These are phyloP conservation scores for Mohoua ochrocephala DNA, from an alignment of 2,113 vertebrate genomes.

Conservation along the genomic window DNA sequence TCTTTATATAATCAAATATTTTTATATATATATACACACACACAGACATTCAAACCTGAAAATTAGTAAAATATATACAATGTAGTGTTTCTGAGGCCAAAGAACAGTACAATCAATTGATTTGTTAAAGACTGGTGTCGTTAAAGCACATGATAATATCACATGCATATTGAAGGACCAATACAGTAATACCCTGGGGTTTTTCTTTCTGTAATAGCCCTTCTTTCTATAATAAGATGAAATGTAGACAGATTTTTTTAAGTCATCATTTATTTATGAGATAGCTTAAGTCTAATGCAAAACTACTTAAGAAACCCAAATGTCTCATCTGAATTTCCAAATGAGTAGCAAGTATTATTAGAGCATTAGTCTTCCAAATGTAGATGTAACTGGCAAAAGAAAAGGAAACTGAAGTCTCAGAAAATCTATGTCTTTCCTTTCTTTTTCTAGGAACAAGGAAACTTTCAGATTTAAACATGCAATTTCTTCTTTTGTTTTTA, in stretches of 20 bases:
- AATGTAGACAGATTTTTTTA: conserved; percentile 44
- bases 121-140: not conserved
- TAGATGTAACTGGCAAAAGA: not conserved
- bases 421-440: not conserved
- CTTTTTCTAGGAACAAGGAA: not conserved
- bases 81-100: not conserved
- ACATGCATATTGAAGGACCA: not conserved
- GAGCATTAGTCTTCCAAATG: conserved; percentile 53
- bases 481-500: not conserved
- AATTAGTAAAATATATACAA: not conserved
- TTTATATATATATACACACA: not conserved
- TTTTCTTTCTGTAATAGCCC: conserved; percentile 23
- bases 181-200: not conserved
- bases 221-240: conserved; percentile 39
- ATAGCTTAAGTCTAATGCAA: conserved; percentile 54
- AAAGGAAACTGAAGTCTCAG: conserved; percentile 2
- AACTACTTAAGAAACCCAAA: conserved; percentile 52
- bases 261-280: conserved; percentile 55
- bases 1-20: not conserved
- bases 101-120: not conserved
- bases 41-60: not conserved
- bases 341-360: conserved; percentile 50
- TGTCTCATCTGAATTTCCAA: conserved; percentile 59
- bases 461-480: not conserved
- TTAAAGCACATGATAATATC: not conserved